Conservation (phyloP, 2,888 invertebrate species). For the Chalcis sispes region DNA sequence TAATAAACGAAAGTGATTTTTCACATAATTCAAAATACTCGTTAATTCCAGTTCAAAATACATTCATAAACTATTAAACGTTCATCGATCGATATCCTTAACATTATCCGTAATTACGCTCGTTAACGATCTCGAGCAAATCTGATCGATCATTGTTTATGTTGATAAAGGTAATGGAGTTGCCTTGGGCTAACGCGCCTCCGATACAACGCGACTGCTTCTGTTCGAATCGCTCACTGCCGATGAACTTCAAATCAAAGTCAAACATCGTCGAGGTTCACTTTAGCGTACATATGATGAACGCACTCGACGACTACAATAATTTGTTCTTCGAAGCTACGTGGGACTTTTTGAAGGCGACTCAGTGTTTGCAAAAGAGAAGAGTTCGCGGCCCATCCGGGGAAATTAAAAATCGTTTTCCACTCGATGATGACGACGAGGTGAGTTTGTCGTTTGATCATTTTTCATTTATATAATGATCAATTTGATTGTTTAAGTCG, state of each 20-base stretch:
- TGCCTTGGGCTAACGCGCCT: slow-evolving; percentile 85
- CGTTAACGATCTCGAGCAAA: background rate
- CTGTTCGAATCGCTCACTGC: slow-evolving; percentile 82
- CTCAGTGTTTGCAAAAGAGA: slow-evolving; percentile 83
- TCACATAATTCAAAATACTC: too few relatives aligned
- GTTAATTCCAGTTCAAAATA: background rate
- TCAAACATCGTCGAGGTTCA: slow-evolving; percentile 87
- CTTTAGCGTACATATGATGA: slow-evolving; percentile 90
- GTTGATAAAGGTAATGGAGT: slow-evolving; percentile 81
- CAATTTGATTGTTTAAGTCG: too few relatives aligned
- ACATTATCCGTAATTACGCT: background rate
- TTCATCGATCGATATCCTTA: too few relatives aligned
- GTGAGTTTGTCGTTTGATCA: slow-evolving; percentile 62
- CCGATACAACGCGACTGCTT: slow-evolving; percentile 88
- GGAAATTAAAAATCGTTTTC: slow-evolving; percentile 81
- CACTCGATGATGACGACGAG: slow-evolving; percentile 78
- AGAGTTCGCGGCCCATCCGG: slow-evolving; percentile 87
- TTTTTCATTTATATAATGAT: too few relatives aligned
- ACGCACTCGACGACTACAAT: slow-evolving; percentile 89
- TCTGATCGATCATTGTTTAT: slow-evolving; percentile 7
- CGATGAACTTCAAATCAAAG: slow-evolving; percentile 87
- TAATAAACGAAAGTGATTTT: too few relatives aligned
- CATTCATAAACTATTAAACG: too few relatives aligned
- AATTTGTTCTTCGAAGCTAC: slow-evolving; percentile 90
- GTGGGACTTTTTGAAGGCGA: slow-evolving; percentile 87